Evolutionary conservation across 2,888 invertebrate species (phyloP), one percentile per base, ranked within the genome.

Genomic region (Bruchidius siliquastri): DNA sequence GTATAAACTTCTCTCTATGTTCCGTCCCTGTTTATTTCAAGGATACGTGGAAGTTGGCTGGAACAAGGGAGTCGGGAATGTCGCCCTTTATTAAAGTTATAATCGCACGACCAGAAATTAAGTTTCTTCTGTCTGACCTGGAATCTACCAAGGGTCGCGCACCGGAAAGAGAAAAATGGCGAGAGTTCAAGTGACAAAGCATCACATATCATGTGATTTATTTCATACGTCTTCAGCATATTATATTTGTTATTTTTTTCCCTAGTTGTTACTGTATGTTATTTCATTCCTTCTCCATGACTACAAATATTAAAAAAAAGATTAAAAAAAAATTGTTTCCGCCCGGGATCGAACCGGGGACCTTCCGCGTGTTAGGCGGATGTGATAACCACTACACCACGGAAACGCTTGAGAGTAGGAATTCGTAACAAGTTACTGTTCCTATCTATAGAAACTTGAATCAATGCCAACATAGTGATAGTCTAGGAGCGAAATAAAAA

Each of bases 361-460:
- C 93, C 93, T 93, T 93, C 93, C 93, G 93, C 93, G 93, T 93
- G 93, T 93, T 93, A 93, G 93, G 93, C 93, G 93, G 93, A 93
- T 92, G 93, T 93, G 93, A 93, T 93, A 93, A 93, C 93, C 93
- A 92, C 93, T 94, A 93, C 93, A 93, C 93, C 92, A 93, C 93
- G 92, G 92, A 93, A 93, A 92, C 92, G 49, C 49, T 49, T 49
- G 49, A 8, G 10, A 13, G 49, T 13, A 26, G 26, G 2, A 8
- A 4, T 26, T 8, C 8, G 8, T 26, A 4, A 26, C 26, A 8
- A 2, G 26, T 2, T 26, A 26, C n/a, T n/a, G n/a, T n/a, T n/a
- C n/a, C n/a, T n/a, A n/a, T n/a, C n/a, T n/a, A n/a, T n/a, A n/a
- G n/a, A n/a, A n/a, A n/a, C n/a, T n/a, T n/a, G n/a, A n/a, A n/a